Percentiles rank a stretch among this genome's conserved stretches.
phyloP scores from a whole-genome alignment of 1,140 invertebrate genomes.

The Aplysia californica region DNA sequence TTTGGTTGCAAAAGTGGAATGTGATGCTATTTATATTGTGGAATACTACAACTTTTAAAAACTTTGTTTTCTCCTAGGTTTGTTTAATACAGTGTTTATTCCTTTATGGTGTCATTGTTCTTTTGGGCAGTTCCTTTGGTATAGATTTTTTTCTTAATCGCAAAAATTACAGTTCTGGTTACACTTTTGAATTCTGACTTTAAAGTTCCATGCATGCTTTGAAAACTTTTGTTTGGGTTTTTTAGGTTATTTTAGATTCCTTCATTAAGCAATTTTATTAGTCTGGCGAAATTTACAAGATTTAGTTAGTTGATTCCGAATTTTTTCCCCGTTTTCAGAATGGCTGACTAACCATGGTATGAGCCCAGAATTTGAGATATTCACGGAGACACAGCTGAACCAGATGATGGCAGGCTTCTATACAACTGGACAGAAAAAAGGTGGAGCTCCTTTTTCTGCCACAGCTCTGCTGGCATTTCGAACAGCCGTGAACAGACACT shows the following conservation, averaged over 20 bases:
- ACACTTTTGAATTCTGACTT: no score
- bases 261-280: not conserved
- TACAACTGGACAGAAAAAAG: constrained; percentile 27
- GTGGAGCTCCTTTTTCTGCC: constrained; percentile 27
- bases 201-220: no score
- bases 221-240: no score
- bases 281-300: not conserved
- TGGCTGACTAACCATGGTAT: constrained; percentile 23
- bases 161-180: no score
- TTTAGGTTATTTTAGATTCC: not conserved
- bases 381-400: constrained; percentile 14
- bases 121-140: no score
- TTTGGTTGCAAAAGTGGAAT: no score
- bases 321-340: constrained; percentile 14
- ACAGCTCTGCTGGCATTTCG: constrained; percentile 25
- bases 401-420: constrained; percentile 22
- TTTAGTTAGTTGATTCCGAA: not conserved
- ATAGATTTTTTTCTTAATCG: no score
- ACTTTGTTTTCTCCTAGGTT: no score
- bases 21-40: no score
- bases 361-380: constrained; percentile 20
- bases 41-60: no score
- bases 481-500: constrained; percentile 13
- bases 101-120: no score
- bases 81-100: no score